These are phyloP conservation scores for Drosophila infuscata DNA, from an alignment of 2,888 invertebrate genomes.

Conservation along the genomic window DNA sequence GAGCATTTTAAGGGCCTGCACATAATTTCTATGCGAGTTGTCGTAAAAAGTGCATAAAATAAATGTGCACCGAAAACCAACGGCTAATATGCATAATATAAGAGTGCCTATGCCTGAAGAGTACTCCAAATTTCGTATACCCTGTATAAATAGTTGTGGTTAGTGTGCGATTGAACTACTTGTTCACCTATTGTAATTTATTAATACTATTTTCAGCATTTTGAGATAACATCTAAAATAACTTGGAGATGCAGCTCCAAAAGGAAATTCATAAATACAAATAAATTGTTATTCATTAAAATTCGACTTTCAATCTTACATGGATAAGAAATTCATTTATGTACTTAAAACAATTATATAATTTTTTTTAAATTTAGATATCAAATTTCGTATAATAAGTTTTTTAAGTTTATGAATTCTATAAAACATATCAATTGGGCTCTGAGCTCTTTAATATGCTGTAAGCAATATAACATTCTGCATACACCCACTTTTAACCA, in stretches of 20 bases:
- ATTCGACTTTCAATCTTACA: neutral
- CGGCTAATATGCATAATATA: conserved; percentile 32
- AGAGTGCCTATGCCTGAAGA: conserved; percentile 18
- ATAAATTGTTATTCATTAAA: neutral
- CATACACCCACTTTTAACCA: neutral
- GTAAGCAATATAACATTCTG: neutral
- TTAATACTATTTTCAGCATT: neutral
- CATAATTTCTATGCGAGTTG: conserved; percentile 70
- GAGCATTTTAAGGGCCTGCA: conserved; percentile 47
- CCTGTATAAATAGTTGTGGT: conserved; percentile 8
- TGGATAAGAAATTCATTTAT: neutral
- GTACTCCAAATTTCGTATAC: conserved; percentile 20
- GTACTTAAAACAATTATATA: neutral
- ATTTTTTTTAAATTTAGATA: neutral
- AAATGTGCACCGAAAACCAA: conserved; percentile 62
- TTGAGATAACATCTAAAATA: neutral
- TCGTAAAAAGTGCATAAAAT: conserved; percentile 74
- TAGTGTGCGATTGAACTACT: neutral
- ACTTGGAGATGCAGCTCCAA: neutral
- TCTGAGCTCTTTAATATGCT: neutral
- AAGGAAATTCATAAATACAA: neutral
- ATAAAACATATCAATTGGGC: neutral
- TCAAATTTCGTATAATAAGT: neutral
- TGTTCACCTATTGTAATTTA: neutral
- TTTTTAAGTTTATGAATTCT: neutral